Conservation (phyloP, 2,888 invertebrate genomes). For the Hyposoter dolosus region DNA sequence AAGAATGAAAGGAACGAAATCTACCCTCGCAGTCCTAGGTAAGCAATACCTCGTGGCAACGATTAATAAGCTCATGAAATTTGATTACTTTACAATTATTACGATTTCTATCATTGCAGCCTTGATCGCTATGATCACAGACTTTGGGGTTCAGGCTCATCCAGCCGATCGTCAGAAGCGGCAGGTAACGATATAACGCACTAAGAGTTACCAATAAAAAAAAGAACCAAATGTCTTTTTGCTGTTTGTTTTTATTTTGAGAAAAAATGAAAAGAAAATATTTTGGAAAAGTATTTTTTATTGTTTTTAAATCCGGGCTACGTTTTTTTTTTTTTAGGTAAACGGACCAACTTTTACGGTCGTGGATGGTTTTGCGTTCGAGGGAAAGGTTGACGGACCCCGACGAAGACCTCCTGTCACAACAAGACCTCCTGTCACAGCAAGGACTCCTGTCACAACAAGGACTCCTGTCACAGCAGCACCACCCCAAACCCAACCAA, state of each 20-base stretch:
- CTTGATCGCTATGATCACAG: conserved; percentile 23
- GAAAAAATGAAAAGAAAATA: neutral
- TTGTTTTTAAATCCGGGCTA: neutral
- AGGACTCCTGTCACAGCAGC: too few relatives aligned
- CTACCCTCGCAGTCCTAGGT: conserved; percentile 28
- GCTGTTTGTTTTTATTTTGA: neutral
- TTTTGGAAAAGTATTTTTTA: neutral
- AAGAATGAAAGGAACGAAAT: conserved; percentile 33
- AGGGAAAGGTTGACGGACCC: conserved; percentile 71
- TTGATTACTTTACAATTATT: neutral
- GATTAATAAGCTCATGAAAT: neutral
- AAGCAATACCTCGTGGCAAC: neutral
- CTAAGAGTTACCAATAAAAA: neutral
- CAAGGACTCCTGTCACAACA: neutral
- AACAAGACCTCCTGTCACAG: neutral
- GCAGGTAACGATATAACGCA: conserved; percentile 16
- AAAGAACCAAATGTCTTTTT: neutral
- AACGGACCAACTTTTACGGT: neutral
- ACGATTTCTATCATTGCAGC: conserved; percentile 13
- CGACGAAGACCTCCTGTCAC: neutral
- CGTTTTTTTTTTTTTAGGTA: conserved; percentile 33
- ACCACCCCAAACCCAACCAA: neutral
- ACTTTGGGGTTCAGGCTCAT: conserved; percentile 32
- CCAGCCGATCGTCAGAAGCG: conserved; percentile 26
- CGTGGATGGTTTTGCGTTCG: conserved; percentile 75